Percentiles rank a stretch among this genome's conserved stretches.
phyloP scores from a whole-genome alignment of 2,888 invertebrate genomes.

The Drosophila mercatorum region DNA sequence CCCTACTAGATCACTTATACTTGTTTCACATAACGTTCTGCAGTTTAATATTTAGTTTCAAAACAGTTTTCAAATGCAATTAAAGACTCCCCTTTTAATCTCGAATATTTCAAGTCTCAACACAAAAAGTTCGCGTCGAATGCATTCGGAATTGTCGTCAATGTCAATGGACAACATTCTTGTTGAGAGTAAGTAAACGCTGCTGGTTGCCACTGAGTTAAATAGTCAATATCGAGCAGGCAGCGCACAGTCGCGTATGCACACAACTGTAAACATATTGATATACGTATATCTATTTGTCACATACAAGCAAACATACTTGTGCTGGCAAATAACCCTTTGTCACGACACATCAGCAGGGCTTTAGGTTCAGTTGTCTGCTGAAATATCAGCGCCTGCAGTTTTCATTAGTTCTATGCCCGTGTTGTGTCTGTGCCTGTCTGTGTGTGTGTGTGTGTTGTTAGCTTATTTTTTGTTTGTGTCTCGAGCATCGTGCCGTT shows the following conservation, averaged over 20 bases:
- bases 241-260: conserved; percentile 15
- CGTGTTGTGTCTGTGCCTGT: conserved; percentile 54
- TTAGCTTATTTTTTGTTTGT: conserved; percentile 4
- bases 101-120: background rate
- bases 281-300: conserved; percentile 9
- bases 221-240: conserved; percentile 42
- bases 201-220: conserved; percentile 16
- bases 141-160: conserved; percentile 36
- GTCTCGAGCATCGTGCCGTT: conserved; percentile 21
- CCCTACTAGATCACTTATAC: background rate
- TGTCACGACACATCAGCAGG: conserved; percentile 56
- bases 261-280: conserved; percentile 4
- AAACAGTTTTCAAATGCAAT: background rate
- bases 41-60: background rate
- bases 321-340: conserved; percentile 53
- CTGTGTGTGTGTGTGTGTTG: background rate
- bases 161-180: conserved; percentile 30
- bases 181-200: conserved; percentile 11
- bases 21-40: background rate
- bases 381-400: conserved; percentile 56
- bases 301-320: background rate
- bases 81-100: background rate
- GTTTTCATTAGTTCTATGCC: conserved; percentile 73
- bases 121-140: background rate
- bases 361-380: conserved; percentile 12